Conservation (phyloP, 2,888 invertebrate species). For the Cataglyphis cursor region DNA sequence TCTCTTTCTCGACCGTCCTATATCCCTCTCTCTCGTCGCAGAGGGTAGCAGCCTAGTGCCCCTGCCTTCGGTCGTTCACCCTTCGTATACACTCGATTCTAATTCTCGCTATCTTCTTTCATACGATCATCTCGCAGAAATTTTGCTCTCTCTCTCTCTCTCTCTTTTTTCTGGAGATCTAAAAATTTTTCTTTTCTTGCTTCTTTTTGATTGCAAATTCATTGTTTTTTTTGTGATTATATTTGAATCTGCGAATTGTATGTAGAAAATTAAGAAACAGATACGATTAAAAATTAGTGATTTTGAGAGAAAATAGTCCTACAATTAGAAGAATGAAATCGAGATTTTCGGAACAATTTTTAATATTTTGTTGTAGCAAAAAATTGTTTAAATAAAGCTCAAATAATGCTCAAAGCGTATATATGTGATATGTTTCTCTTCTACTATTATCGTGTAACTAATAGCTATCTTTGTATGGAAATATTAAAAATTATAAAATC, state of each 20-base stretch:
- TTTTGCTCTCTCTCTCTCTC: slow-evolving; percentile 1
- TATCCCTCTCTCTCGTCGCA: slow-evolving; percentile 73
- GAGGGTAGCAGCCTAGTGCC: slow-evolving; percentile 87
- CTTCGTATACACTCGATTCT: slow-evolving; percentile 77
- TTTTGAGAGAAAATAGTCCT: not conserved
- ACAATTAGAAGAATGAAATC: not conserved
- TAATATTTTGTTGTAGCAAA: not conserved
- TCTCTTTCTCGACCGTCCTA: slow-evolving; percentile 55
- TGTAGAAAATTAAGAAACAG: slow-evolving; percentile 62
- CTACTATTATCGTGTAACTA: not conserved
- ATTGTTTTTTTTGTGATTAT: slow-evolving; percentile 74
- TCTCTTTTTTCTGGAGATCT: not conserved
- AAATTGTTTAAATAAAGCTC: not conserved
- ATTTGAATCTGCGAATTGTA: slow-evolving; percentile 79
- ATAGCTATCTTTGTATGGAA: not conserved
- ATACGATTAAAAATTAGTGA: slow-evolving; percentile 33
- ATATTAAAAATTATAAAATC: not conserved
- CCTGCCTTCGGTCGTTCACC: slow-evolving; percentile 86
- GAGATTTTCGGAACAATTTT: not conserved
- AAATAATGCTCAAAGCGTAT: not conserved
- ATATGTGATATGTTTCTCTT: not conserved
- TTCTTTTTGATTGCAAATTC: slow-evolving; percentile 50
- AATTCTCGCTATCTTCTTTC: slow-evolving; percentile 71
- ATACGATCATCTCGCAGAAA: slow-evolving; percentile 35
- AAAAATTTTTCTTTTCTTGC: not conserved